phyloP scores from a whole-genome alignment of 2,113 vertebrate genomes.

The Sturnira hondurensis region DNA sequence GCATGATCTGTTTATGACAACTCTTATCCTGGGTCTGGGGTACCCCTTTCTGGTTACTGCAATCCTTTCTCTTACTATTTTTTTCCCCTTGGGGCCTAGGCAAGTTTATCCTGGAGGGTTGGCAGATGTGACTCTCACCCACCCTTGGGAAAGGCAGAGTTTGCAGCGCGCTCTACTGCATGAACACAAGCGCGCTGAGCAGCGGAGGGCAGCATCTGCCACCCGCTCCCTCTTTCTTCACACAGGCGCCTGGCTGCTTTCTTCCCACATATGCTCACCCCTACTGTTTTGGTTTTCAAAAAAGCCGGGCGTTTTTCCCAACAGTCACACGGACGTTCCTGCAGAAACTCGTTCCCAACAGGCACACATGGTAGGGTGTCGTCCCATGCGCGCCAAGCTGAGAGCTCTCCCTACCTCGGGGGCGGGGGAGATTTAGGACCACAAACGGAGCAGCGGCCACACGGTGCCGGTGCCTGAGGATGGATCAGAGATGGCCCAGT shows the following conservation, averaged over 20 bases:
- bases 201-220: not conserved
- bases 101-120: not conserved
- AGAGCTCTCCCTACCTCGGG: not conserved
- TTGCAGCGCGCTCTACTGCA: not conserved
- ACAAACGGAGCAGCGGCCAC: not conserved
- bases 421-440: not conserved
- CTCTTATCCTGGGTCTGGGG: not conserved
- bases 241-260: not conserved
- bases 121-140: not conserved
- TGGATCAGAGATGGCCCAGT: no score
- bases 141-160: not conserved
- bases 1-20: not conserved
- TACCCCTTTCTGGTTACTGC: not conserved
- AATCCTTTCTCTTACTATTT: not conserved
- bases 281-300: not conserved
- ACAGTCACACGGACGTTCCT: not conserved
- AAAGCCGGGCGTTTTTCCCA: not conserved
- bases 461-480: not conserved
- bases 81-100: not conserved
- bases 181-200: not conserved
- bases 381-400: not conserved
- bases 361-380: not conserved
- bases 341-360: not conserved
- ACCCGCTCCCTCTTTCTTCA: not conserved
- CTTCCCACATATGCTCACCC: rapidly evolving